Evolutionary conservation across 2,888 invertebrate species (phyloP).

Genomic region (Mesorhabditis spiculigera): DNA sequence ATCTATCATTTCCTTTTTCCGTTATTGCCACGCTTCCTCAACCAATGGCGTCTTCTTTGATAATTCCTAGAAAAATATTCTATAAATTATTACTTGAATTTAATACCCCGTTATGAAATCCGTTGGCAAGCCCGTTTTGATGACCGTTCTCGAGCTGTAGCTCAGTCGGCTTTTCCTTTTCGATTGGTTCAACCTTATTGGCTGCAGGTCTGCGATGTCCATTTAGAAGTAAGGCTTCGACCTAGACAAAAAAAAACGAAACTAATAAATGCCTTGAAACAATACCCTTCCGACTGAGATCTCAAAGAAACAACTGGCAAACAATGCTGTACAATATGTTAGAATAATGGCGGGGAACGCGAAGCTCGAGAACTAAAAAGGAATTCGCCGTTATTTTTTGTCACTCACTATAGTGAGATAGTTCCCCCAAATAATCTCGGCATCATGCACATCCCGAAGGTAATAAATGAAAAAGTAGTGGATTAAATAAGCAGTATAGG

Average conservation of each 20-base stretch:
- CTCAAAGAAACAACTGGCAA: background rate
- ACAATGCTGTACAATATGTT: background rate
- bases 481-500: constrained; percentile 83
- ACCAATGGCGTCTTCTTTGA: too few species aligned
- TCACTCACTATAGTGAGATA: background rate
- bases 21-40: too few species aligned
- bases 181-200: background rate
- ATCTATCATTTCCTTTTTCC: too few species aligned
- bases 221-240: background rate
- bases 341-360: background rate
- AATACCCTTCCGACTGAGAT: background rate
- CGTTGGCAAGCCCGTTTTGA: too few species aligned
- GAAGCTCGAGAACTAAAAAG: background rate
- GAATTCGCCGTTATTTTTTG: background rate
- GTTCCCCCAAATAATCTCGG: constrained; percentile 6
- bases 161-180: background rate
- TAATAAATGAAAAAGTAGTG: constrained; percentile 32
- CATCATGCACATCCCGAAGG: constrained; percentile 20
- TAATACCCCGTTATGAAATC: too few species aligned
- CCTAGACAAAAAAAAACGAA: background rate
- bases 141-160: too few species aligned
- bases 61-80: too few species aligned
- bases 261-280: too few species aligned
- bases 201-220: background rate
- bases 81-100: too few species aligned